phyloP scores from a whole-genome alignment of 2,888 invertebrate genomes.

The Caenorhabditis sp. region DNA sequence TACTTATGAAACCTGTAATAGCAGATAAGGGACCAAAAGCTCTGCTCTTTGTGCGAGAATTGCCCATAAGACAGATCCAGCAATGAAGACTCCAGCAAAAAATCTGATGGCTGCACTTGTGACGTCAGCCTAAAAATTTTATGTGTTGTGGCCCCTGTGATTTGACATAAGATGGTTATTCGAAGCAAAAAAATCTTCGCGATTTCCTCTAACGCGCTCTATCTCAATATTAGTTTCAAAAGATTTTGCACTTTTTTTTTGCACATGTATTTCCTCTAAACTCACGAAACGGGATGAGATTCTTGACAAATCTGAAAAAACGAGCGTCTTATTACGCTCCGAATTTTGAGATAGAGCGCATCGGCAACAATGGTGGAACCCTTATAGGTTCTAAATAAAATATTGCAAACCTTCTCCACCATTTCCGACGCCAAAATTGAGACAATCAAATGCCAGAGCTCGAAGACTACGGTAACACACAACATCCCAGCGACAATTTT shows the following conservation, averaged over 20 bases:
- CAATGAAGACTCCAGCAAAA: conserved; percentile 69
- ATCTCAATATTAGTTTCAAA: too few species aligned
- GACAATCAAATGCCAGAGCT: conserved; percentile 75
- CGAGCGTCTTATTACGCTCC: too few species aligned
- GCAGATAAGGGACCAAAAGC: conserved; percentile 74
- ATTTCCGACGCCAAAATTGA: conserved; percentile 50
- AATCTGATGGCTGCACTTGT: conserved; percentile 67
- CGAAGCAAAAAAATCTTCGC: too few species aligned
- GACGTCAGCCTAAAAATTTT: conserved; percentile 42
- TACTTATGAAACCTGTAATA: conserved; percentile 67
- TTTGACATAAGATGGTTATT: too few species aligned
- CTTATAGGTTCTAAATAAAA: too few species aligned
- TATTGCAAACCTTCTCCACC: conserved; percentile 35
- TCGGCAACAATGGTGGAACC: too few species aligned
- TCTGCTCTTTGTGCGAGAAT: conserved; percentile 72
- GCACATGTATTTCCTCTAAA: too few species aligned
- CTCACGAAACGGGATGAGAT: too few species aligned
- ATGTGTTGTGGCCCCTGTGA: not conserved
- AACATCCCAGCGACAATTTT: conserved; percentile 77
- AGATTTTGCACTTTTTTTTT: too few species aligned
- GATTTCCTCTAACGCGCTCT: too few species aligned
- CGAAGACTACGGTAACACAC: conserved; percentile 75
- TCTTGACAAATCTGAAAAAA: too few species aligned
- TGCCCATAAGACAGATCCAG: conserved; percentile 72
- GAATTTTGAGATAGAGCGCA: too few species aligned